Evolutionary conservation across 64 coral and sea anemone genomes (phyloP), one percentile per base, ranked within the genome.

Genomic region (Exaiptasia diaphana): DNA sequence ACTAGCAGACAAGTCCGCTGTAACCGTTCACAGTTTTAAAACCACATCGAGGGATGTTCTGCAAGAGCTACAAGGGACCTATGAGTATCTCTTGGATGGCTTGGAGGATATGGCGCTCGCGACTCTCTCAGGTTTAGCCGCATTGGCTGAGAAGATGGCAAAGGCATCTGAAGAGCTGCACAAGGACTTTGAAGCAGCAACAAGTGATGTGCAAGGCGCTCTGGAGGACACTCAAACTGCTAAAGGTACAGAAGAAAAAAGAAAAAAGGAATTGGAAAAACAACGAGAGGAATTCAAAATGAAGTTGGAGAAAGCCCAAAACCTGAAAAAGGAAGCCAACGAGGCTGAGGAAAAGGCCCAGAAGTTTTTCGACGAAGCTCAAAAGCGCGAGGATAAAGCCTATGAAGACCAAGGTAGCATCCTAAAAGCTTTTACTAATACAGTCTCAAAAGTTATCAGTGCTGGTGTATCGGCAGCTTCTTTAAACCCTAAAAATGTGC

Each of bases 91-190:
- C 41, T 42, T 89, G 6, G 77, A 89, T 53, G 86, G 86, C 33
- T 13, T 74, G 36, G 77, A 89, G 42, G 68, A 82, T 37, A 89
- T 89, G 86, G 86, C 86, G 2, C 9, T 89, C 14, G 86, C 81
- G 42, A 89, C 49, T 28, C 55, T 89, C 36, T 50, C 65, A 0
- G n/a, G 21, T 1, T 61, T 89, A 35, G 39, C 77, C 17, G 50
- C 15, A 15, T 24, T 65, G 1, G 77, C 86, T 1, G 34, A 49
- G 52, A 38, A 50, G 10, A 89, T 82, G 67, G 86, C 86, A 2
- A 39, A 20, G 41, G 68, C 67, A 37, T 76, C 86, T 52, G 53
- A 89, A 14, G 68, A 89, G n/a, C 21, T 89, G 15, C 53, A 40
- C 53, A 75, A 25, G 43, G 65, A 74, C 37, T 81, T 89, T 64